Evolutionary conservation across 2,888 invertebrate species (phyloP).

Genomic region (Drosophila neotestacea): DNA sequence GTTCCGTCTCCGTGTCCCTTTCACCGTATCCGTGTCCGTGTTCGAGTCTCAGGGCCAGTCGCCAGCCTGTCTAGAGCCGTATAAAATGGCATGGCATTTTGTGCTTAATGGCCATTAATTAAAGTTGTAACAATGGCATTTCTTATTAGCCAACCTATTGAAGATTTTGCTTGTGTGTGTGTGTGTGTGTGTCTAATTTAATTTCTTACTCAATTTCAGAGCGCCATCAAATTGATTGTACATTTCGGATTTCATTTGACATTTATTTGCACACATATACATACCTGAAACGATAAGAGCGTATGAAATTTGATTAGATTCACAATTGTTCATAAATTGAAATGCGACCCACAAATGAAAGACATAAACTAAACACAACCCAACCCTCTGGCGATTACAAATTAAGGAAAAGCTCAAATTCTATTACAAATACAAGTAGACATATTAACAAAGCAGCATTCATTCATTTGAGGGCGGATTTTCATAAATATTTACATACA

Average conservation of each 20-base stretch:
- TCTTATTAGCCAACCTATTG: conserved; percentile 57
- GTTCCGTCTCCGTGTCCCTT: conserved; percentile 19
- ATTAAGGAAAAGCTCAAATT: conserved; percentile 10
- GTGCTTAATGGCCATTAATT: conserved; percentile 73
- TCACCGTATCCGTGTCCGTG: conserved; percentile 23
- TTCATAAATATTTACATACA: conserved; percentile 22
- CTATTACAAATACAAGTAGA: not conserved
- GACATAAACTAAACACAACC: not conserved
- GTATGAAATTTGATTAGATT: conserved; percentile 52
- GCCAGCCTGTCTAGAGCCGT: conserved; percentile 55
- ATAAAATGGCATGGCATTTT: conserved; percentile 62
- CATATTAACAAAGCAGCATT: not conserved
- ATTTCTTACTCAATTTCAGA: conserved; percentile 70
- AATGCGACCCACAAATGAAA: not conserved
- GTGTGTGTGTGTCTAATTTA: conserved; percentile 43
- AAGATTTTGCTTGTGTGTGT: conserved; percentile 11
- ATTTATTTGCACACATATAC: conserved; percentile 44
- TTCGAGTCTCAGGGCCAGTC: conserved; percentile 14
- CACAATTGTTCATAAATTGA: conserved; percentile 40
- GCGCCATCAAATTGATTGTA: conserved; percentile 43
- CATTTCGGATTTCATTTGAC: conserved; percentile 44
- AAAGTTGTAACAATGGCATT: conserved; percentile 74
- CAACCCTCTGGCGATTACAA: conserved; percentile 6
- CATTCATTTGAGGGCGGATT: not conserved
- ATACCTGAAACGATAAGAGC: conserved; percentile 61